Base-by-base conservation (phyloP, 1,140 invertebrate genomes). In the Heliconius hermathena region DNA sequence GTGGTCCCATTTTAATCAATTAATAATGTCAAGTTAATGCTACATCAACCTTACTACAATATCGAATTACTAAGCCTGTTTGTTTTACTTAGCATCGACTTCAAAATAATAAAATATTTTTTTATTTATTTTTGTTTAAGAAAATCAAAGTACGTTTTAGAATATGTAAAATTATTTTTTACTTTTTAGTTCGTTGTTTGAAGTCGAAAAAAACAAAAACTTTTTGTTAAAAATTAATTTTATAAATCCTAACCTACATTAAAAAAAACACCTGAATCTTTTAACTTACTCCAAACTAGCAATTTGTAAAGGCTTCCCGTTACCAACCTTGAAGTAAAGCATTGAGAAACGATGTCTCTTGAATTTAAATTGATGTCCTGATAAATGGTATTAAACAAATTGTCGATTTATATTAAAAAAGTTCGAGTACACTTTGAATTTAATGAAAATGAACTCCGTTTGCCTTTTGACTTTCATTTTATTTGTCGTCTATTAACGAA, bases 241-340 rank as follows among this genome's bases (percentile, higher is more conserved):
- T 0, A 57, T 2, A 57, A n/a, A 57, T n/a, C 5, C 6, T 57
- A 0, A 11, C 9, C 18, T 18, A 54, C 1, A 1, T 6, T 6
- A 54, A 54, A 22, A n/a, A 66, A 66, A 11, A 66, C 1, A 16
- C 9, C 4, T 16, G 4, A 16, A 26, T 66, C 26, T 66, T 26
- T 22, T 6, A 29, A 71, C 52, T 74, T 76, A 22, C 2, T 2
- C 74, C 78, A 80, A 49, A 18, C 71, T 11, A 54, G 78, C 85
- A 88, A 88, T 87, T 88, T 87, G 84, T 88, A 82, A 81, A 72
- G 81, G 85, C 79, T 82, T 88, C 82, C 83, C 77, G 84, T 87
- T 86, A 81, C 85, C 78, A 76, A 71, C 84, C 82, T 84, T 83
- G 77, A 66, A 79, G 75, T 52, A 75, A 71, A 83, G 77, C 83